Percentiles rank a stretch among this genome's conserved stretches.
phyloP scores from a whole-genome alignment of 2,113 vertebrate genomes.

The Columba livia region DNA sequence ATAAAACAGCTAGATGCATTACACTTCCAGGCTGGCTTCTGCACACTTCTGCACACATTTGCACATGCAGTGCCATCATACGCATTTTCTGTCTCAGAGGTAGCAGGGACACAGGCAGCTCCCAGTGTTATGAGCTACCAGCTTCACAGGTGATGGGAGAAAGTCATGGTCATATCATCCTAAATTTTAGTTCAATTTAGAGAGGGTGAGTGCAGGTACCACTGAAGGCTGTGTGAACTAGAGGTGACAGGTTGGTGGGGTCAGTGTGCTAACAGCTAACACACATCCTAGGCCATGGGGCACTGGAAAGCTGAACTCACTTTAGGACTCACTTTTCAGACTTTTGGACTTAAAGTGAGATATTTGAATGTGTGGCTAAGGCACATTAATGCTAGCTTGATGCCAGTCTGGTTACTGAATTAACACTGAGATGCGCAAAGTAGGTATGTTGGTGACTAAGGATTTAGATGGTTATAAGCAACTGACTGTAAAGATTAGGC shows the following conservation, averaged over 20 bases:
- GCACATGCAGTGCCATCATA: fast-evolving
- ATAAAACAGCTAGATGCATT: background rate
- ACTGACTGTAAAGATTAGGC: background rate
- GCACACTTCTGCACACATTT: background rate
- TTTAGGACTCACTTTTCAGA: background rate
- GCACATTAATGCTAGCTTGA: background rate
- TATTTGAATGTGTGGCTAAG: background rate
- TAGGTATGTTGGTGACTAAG: background rate
- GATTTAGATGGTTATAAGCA: background rate
- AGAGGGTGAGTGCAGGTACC: background rate
- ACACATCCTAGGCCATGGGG: background rate
- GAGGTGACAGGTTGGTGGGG: background rate
- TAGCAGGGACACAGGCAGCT: background rate
- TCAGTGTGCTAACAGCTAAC: background rate
- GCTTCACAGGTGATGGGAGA: background rate
- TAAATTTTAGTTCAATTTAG: background rate
- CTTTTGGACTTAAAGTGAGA: background rate
- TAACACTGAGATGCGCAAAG: background rate
- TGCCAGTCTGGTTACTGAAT: background rate
- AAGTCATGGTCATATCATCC: background rate
- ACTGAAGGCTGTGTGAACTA: background rate
- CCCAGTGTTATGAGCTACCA: background rate
- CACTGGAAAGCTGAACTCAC: background rate
- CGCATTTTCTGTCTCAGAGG: background rate
- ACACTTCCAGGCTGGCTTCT: background rate